phyloP scores from a whole-genome alignment of 1,140 invertebrate genomes.

The Lethrus apterus region DNA sequence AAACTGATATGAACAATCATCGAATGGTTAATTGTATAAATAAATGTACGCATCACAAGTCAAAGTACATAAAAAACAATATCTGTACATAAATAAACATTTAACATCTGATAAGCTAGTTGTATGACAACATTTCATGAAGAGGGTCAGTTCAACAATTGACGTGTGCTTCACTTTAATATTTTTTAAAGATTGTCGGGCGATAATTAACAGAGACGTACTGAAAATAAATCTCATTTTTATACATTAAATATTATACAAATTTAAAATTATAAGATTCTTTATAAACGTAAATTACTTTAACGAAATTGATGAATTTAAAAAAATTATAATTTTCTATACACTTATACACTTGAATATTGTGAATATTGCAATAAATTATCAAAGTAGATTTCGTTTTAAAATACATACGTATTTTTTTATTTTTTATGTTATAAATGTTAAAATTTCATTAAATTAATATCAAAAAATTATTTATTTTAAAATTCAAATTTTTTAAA shows the following conservation, averaged over 20 bases:
- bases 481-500: too few relatives aligned
- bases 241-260: not conserved
- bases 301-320: constrained; percentile 1
- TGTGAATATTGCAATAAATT: not conserved
- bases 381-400: not conserved
- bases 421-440: too few relatives aligned
- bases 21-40: not conserved
- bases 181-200: constrained; percentile 21
- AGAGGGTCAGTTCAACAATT: constrained; percentile 29
- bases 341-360: too few relatives aligned
- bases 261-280: not conserved
- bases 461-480: too few relatives aligned
- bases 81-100: constrained; percentile 23
- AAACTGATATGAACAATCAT: too few relatives aligned
- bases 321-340: not conserved
- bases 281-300: not conserved
- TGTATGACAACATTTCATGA: constrained; percentile 36
- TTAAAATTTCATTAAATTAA: too few relatives aligned
- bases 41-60: constrained; percentile 1
- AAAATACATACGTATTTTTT: too few relatives aligned
- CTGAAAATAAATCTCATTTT: not conserved
- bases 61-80: not conserved
- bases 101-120: constrained; percentile 32
- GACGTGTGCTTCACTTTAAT: constrained; percentile 30
- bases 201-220: constrained; percentile 24